Base-by-base conservation (phyloP, 2,888 invertebrate species). In the Gandaritis pyraliata region DNA sequence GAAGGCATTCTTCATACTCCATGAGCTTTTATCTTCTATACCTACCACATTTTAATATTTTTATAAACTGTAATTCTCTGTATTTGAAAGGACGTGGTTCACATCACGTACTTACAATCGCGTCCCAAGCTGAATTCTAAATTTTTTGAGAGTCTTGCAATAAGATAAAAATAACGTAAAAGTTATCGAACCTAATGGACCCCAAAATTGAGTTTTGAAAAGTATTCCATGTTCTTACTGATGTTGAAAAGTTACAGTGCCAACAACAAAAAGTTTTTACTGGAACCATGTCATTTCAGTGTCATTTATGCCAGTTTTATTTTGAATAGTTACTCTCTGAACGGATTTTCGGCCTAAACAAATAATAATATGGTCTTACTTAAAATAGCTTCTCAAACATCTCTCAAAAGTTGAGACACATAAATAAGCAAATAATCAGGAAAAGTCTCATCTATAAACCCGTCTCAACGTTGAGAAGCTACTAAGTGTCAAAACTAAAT, bases 171-270 rank as follows among this genome's bases (percentile, higher is more conserved):
- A 66, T 66, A 61, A 72, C 70, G 58, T 53, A 64, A 67, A 65
- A 72, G 62, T 51, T 59, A 68, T 68, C 55, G 55, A 61, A 69
- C 61, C 63, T 70, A 74, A 74, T 73, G 66, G 62, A 23, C 58
- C 72, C 66, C 66, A 71, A 73, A 73, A 74, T 74, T 70, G 68
- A 70, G 71, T 71, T 71, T 69, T 61, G 64, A 69, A 66, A 70
- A 66, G 58, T 57, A 65, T 65, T 61, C 63, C 68, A 69, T 68
- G 62, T 70, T 70, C 58, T 54, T 63, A 63, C 58, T 64, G 65
- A 66, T 66, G 49, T 61, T 50, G 55, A 63, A 67, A 64, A 58
- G 64, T 63, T 58, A 61, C 39, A 48, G 16, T 36, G 53, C 29
- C 23, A 30, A 50, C 30, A 16, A 39, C 15, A 30, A 48, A 41